Percentiles rank a stretch among this genome's conserved stretches.
These are phyloP conservation scores for Phthorimaea operculella DNA, from an alignment of 1,140 invertebrate species.

Conservation along the genomic window DNA sequence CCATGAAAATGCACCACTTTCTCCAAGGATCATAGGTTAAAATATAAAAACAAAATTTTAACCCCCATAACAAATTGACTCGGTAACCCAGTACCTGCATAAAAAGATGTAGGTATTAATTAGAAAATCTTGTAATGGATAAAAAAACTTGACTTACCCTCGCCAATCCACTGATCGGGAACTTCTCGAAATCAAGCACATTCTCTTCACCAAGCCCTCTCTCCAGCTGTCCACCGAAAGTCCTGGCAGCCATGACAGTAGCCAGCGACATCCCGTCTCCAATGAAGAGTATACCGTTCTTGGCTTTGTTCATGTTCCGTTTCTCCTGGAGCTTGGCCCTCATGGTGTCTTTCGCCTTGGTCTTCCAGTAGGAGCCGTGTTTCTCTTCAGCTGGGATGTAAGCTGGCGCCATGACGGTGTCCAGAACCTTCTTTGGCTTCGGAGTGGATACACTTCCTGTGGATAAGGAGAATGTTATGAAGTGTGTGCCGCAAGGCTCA, in stretches of 20 bases:
- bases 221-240: conserved; percentile 72
- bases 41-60: too few relatives aligned
- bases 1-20: too few relatives aligned
- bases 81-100: too few relatives aligned
- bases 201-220: conserved; percentile 74
- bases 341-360: conserved; percentile 33
- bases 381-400: conserved; percentile 52
- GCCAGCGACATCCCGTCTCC: conserved; percentile 86
- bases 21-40: too few relatives aligned
- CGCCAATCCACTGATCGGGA: conserved; percentile 77
- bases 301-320: conserved; percentile 52
- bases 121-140: too few relatives aligned
- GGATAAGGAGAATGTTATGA: conserved; percentile 8
- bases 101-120: too few relatives aligned
- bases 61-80: too few relatives aligned
- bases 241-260: conserved; percentile 78
- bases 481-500: too few relatives aligned
- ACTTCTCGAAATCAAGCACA: conserved; percentile 79
- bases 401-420: conserved; percentile 45
- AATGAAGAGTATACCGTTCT: conserved; percentile 82
- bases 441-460: conserved; percentile 37
- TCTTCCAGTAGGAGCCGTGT: conserved; percentile 47
- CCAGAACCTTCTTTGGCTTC: conserved; percentile 48
- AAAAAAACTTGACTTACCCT: conserved; percentile 64
- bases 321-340: conserved; percentile 42